Conservation (phyloP, 2,888 invertebrate genomes). For the Papilio demoleus region DNA sequence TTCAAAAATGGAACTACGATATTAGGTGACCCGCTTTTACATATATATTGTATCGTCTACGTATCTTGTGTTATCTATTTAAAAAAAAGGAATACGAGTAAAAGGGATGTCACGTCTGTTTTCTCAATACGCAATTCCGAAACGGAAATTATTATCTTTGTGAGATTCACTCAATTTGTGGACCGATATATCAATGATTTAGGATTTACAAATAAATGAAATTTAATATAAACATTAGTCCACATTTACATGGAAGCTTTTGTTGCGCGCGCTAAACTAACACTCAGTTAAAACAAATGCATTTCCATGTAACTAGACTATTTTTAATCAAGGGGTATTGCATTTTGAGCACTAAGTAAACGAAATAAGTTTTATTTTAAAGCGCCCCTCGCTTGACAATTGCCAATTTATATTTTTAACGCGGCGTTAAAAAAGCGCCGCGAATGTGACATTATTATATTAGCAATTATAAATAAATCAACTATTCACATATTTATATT, state of each 20-base stretch:
- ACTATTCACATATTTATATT: not conserved
- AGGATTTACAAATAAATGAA: not conserved
- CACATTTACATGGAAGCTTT: not conserved
- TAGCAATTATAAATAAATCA: not conserved
- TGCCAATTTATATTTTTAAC: too few species aligned
- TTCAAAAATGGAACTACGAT: too few species aligned
- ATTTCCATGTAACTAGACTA: too few species aligned
- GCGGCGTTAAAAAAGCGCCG: too few species aligned
- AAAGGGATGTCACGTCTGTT: not conserved
- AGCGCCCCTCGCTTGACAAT: too few species aligned
- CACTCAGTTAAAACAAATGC: too few species aligned
- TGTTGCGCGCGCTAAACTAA: too few species aligned
- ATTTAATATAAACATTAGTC: not conserved
- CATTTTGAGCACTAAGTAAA: too few species aligned
- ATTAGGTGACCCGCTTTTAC: too few species aligned
- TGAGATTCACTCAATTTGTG: conserved; percentile 11
- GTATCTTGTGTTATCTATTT: not conserved
- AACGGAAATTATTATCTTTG: conserved; percentile 14
- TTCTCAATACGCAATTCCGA: conserved; percentile 24
- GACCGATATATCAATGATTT: conserved; percentile 6
- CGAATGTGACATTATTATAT: not conserved
- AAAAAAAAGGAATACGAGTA: not conserved
- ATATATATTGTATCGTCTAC: too few species aligned
- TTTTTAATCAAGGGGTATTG: too few species aligned
- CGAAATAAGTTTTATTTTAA: too few species aligned